Percentiles rank a stretch among this genome's conserved stretches.
Evolutionary conservation across 2,113 vertebrate species (phyloP).

Genomic region (Barnardius zonarius): DNA sequence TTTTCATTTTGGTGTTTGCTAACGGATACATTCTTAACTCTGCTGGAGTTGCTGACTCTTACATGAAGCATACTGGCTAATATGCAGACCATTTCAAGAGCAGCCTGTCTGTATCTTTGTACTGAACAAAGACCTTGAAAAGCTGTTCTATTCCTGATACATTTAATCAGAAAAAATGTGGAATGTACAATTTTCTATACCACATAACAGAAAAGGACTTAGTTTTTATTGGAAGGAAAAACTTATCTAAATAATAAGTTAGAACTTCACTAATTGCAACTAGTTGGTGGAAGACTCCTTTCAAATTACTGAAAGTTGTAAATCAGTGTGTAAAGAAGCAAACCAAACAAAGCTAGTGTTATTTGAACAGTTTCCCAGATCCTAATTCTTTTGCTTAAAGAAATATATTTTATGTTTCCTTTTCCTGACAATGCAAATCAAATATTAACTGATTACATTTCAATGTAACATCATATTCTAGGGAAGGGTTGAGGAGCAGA

Average conservation of each 20-base stretch:
- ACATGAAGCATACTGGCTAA: background rate
- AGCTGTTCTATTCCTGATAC: background rate
- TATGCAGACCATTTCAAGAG: background rate
- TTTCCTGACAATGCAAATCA: conserved; percentile 36
- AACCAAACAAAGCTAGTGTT: background rate
- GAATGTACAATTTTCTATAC: background rate
- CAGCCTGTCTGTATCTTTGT: background rate
- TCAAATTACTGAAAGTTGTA: background rate
- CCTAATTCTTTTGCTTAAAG: background rate
- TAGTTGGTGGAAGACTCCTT: background rate
- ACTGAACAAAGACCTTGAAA: background rate
- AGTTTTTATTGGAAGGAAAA: background rate
- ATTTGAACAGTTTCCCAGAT: background rate
- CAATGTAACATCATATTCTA: background rate
- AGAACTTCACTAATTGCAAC: background rate
- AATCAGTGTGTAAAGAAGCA: background rate
- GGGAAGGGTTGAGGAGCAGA: background rate
- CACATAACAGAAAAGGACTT: background rate
- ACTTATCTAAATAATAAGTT: background rate
- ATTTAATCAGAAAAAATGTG: background rate
- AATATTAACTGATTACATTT: conserved; percentile 40
- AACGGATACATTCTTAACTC: background rate
- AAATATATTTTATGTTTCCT: background rate
- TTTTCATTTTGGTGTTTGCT: background rate
- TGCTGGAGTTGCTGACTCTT: background rate